Evolutionary conservation across 2,113 vertebrate genomes (phyloP), one percentile per base, ranked within the genome.

Genomic region (Formicarius rufipectus): DNA sequence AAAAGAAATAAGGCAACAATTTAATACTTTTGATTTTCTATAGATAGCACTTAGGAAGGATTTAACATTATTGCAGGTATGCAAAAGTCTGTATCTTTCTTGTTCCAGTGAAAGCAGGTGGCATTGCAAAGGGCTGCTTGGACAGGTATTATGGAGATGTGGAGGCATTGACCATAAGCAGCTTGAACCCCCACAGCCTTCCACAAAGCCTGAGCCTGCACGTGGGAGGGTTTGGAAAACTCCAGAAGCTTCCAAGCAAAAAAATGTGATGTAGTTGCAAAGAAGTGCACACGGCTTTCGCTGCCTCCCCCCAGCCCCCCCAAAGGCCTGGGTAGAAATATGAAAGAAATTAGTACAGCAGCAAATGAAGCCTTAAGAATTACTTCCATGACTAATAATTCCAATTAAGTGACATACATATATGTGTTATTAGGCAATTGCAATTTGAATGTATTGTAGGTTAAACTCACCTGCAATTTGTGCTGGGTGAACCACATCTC

Each of bases 241-340:
- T 72, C 23, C 66, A 49, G 49, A 22, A 74, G 44, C 37, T 63
- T 78, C 50, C 37, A 59, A 28, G 60, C 25, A 1, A 59, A n/a
- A 39, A 78, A 28, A 28, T 1, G 13, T 3, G 64, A 24, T 7
- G 20, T 11, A 11, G 10, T 6, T 67, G 19, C 42, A 35, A 17
- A 55, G 56, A 68, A 31, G 24, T 1, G 14, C 35, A 17, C 15
- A 0, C 4, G 18, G 28, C 13, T 49, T 69, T 31, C 47, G 14
- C 67, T 76, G 35, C 16, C 16, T 53, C 10, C 5, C 4, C 3
- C 21, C 3, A 11, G 40, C 10, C 3, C 6, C 2, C 2, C 1
- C 0, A 8, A n/a, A 76, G 33, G 13, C 14, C 60, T 18, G 27
- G 9, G 17, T 8, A 52, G n/a, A 50, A 72, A 49, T 9, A 53